phyloP scores from a whole-genome alignment of 2,888 invertebrate species.

The Druceiella hillmani region DNA sequence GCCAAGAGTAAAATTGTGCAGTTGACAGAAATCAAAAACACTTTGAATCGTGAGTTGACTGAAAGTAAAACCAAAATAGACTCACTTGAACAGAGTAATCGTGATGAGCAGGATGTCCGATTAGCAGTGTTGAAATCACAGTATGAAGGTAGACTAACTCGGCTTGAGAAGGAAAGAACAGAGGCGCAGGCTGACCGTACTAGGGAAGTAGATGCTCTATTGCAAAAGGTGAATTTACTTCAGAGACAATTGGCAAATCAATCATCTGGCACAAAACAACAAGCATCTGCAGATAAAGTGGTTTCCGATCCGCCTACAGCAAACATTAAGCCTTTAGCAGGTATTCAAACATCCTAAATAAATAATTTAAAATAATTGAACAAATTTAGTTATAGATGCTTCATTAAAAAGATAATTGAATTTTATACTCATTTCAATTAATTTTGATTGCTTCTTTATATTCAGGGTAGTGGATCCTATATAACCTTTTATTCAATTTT shows the following conservation, averaged over 20 bases:
- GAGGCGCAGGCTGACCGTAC: constrained; percentile 57
- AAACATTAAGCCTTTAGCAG: constrained; percentile 92
- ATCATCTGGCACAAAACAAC: constrained; percentile 61
- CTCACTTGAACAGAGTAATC: constrained; percentile 46
- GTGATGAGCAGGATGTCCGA: constrained; percentile 53
- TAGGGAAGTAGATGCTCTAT: constrained; percentile 63
- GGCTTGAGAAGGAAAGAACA: constrained; percentile 67
- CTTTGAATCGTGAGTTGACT: constrained; percentile 53
- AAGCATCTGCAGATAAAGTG: constrained; percentile 50
- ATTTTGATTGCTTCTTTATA: no score
- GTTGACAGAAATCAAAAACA: constrained; percentile 64
- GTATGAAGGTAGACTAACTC: constrained; percentile 61
- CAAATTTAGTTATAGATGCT: no score
- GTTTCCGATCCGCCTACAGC: constrained; percentile 68
- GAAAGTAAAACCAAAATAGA: constrained; percentile 48
- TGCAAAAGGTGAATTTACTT: constrained; percentile 63
- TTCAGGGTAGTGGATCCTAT: no score
- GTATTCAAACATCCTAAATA: no score
- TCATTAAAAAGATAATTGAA: no score
- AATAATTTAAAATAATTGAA: no score
- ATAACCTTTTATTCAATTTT: no score
- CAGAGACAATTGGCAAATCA: constrained; percentile 68
- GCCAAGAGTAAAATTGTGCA: constrained; percentile 70
- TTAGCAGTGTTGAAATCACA: constrained; percentile 61
- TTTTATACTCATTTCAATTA: no score